Evolutionary conservation across 2,797 vertebrate species (phyloP).

Genomic region (Tamandua tetradactyla): DNA sequence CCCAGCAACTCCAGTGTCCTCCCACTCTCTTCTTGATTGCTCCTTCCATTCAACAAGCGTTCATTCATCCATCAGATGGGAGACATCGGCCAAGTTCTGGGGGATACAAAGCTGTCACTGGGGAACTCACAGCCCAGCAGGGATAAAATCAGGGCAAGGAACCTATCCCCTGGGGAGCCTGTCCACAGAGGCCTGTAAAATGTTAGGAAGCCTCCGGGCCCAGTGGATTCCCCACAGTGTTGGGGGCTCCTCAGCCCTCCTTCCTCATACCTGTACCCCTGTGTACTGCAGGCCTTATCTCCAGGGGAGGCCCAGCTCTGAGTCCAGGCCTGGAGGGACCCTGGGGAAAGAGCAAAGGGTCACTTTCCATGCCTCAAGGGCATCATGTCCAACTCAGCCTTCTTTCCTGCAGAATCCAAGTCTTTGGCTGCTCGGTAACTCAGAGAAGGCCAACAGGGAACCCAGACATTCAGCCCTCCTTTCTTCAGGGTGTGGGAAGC

Average conservation of each 20-base stretch:
- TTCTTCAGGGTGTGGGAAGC: not conserved
- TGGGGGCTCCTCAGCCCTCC: too few relatives aligned
- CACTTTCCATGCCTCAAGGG: not conserved
- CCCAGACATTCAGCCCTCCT: not conserved
- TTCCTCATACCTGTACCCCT: not conserved
- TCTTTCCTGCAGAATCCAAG: not conserved
- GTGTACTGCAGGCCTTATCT: too few relatives aligned
- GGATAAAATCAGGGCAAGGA: not conserved
- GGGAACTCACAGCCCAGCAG: not conserved
- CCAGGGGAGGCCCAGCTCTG: not conserved
- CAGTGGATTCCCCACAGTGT: not conserved
- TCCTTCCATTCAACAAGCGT: not conserved
- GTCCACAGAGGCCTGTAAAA: not conserved
- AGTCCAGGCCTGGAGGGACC: not conserved
- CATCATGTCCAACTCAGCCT: not conserved
- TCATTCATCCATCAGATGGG: not conserved
- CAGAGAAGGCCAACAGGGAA: not conserved
- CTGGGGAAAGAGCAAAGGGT: not conserved
- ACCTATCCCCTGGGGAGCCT: rapidly evolving
- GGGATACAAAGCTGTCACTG: not conserved
- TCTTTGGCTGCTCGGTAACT: not conserved
- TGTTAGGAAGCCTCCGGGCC: not conserved
- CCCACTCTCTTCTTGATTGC: not conserved
- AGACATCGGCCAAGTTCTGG: not conserved
- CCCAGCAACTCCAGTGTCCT: not conserved